Percentiles rank a stretch among this genome's conserved stretches.
Evolutionary conservation across 2,888 invertebrate species (phyloP).

Genomic region (Diarsia mendica): DNA sequence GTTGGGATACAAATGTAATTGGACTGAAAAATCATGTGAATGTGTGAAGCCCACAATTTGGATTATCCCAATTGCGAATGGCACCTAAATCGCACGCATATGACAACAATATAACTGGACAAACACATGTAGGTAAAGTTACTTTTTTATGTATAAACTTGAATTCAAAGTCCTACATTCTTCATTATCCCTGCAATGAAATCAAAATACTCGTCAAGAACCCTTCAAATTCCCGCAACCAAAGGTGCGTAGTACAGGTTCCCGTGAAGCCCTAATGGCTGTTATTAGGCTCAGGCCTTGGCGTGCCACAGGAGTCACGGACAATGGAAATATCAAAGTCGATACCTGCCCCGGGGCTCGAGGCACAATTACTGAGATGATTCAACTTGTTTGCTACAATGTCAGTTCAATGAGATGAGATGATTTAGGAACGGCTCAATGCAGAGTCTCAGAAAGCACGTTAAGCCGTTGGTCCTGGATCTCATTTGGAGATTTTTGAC

Average conservation of each 20-base stretch:
- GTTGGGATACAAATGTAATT: no score
- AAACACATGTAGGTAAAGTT: background rate
- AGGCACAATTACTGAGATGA: slow-evolving; percentile 18
- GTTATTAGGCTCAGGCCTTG: slow-evolving; percentile 59
- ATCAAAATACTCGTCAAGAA: background rate
- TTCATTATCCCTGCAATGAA: background rate
- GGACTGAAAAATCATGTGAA: no score
- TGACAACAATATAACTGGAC: background rate
- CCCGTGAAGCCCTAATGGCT: slow-evolving; percentile 41
- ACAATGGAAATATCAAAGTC: slow-evolving; percentile 47
- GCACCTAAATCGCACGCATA: background rate
- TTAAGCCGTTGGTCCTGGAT: no score
- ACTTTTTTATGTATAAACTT: background rate
- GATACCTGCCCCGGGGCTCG: slow-evolving; percentile 44
- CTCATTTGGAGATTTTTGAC: no score
- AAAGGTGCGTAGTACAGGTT: slow-evolving; percentile 25
- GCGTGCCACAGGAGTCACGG: slow-evolving; percentile 50
- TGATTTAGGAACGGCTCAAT: background rate
- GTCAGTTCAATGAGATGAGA: slow-evolving; percentile 6
- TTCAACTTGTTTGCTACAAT: slow-evolving; percentile 18
- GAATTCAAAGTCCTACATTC: no score
- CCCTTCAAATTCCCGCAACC: slow-evolving; percentile 1
- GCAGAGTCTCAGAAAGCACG: no score
- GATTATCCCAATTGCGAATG: background rate
- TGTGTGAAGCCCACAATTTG: background rate